Base-by-base conservation (phyloP, 2,888 invertebrate genomes). In the Alitta virens region DNA sequence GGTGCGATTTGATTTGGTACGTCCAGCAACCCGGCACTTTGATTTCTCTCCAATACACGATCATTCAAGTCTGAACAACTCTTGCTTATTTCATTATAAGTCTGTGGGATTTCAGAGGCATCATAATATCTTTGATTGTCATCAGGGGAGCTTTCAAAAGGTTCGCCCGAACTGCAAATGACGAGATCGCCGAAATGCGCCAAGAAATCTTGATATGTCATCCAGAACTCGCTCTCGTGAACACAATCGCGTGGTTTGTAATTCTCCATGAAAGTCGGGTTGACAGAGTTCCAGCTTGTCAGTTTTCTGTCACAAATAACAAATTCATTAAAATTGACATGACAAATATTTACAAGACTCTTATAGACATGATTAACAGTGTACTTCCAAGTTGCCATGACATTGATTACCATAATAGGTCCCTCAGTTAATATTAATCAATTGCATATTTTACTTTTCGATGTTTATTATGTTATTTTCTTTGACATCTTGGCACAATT, bases 141-240 rank as follows among this genome's bases (percentile, higher is more conserved):
- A 5, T 72, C 58, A 55, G 68, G 68, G 7, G 74, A 65, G 2
- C 73, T 72, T 24, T 74, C 73, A 43, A 71, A 77, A 0, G 77
- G 75, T 18, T 74, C 74, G 5, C 68, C 63, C n/a, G 70, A 72
- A 63, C 74, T 77, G 52, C 74, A 71, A 42, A 78, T 72, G 43
- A 78, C 66, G 18, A 78, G 65, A 23, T 77, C 76, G 14, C 74
- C 77, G 64, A 78, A 78, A 64, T 78, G 74, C 51, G 74, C 73
- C 60, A 70, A 72, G 68, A 75, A 75, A 63, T 75, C 76, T 38
- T 74, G 71, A 56, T 72, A 68, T 2, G 74, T 71, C 51, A 78
- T 72, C 78, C 78, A 78, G 64, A 74, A 77, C 62, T 77, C 78
- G 56, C 72, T 73, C 0, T 66, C 60, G 23, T 78, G 76, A 40